Percentiles rank a stretch among this genome's conserved stretches.
Evolutionary conservation across 1,140 invertebrate genomes (phyloP).

Genomic region (Oncopeltus fasciatus): DNA sequence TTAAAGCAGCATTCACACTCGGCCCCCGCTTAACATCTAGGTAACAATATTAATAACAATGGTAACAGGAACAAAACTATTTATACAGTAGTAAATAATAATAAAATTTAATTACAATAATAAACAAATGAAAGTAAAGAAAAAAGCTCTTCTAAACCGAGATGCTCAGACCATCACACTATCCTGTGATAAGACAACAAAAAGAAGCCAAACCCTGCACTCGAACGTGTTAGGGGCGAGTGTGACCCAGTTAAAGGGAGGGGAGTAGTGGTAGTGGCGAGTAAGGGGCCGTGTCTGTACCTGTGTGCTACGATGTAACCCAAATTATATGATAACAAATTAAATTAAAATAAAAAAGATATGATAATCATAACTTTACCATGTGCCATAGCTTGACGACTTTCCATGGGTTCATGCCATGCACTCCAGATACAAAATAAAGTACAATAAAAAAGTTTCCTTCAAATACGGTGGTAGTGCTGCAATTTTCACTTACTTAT

Average conservation of each 20-base stretch:
- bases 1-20: not conserved
- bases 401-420: slow-evolving; percentile 5
- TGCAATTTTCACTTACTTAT: slow-evolving; percentile 5
- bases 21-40: not conserved
- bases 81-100: not conserved
- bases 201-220: slow-evolving; percentile 7
- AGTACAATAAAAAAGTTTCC: not conserved
- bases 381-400: slow-evolving; percentile 7
- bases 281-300: not conserved
- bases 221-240: not conserved
- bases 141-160: not conserved
- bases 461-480: slow-evolving; percentile 3
- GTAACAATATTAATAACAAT: not conserved
- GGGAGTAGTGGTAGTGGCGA: not conserved
- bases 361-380: not conserved
- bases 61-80: not conserved
- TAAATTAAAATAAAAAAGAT: not conserved
- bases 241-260: not conserved
- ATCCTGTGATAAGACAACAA: not conserved
- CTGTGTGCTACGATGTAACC: not conserved
- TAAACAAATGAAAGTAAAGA: not conserved
- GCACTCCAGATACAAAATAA: slow-evolving; percentile 1
- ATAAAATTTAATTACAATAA: not conserved
- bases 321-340: not conserved
- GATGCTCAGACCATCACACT: slow-evolving; percentile 8